Evolutionary conservation across 2,797 vertebrate genomes (phyloP).

Genomic region (Enteromius paludinosus): DNA sequence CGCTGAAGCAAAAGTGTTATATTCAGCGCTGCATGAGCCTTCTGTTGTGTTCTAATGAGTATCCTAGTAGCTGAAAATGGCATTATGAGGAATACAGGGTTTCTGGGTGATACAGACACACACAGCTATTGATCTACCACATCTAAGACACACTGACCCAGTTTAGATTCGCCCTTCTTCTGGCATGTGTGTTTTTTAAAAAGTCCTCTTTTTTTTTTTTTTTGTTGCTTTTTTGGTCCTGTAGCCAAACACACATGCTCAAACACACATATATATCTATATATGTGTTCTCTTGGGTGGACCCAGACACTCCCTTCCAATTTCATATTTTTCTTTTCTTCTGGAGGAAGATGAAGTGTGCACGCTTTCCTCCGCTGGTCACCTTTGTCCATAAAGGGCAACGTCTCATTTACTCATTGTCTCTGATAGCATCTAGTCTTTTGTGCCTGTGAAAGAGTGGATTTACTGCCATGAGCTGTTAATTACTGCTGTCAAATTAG

Average conservation of each 20-base stretch:
- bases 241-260: not conserved
- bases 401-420: constrained; percentile 19
- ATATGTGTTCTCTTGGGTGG: not conserved
- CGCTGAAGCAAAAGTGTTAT: not conserved
- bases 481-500: constrained; percentile 19
- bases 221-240: constrained; percentile 20
- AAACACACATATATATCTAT: not conserved
- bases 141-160: constrained; percentile 48
- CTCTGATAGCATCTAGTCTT: constrained; percentile 31
- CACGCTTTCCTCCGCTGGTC: constrained; percentile 32
- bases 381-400: constrained; percentile 29
- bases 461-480: constrained; percentile 1
- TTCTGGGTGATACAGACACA: not conserved
- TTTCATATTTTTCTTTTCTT: constrained; percentile 58
- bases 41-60: constrained; percentile 24
- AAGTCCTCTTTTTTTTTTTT: not conserved
- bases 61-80: not conserved
- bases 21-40: constrained; percentile 5
- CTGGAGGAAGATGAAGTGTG: constrained; percentile 40
- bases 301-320: constrained; percentile 45
- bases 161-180: constrained; percentile 32
- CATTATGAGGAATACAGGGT: constrained; percentile 1
- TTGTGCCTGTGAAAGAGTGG: constrained; percentile 30
- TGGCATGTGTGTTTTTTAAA: constrained; percentile 26
- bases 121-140: constrained; percentile 38